Conservation (phyloP, 2,797 vertebrate genomes). For the Simalia tracyae region DNA sequence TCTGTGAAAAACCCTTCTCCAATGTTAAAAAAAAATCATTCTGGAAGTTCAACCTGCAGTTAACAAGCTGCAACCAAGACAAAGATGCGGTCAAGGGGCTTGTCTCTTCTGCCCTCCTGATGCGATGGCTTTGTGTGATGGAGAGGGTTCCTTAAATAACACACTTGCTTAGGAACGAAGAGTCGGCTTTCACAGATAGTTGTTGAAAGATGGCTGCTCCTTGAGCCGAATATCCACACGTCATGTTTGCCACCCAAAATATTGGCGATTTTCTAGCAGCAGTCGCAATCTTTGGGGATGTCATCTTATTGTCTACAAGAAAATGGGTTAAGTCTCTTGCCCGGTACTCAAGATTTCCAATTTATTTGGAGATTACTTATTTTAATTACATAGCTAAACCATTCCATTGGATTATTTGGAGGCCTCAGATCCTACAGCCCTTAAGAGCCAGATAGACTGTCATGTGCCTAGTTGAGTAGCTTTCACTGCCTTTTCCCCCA, state of each 20-base stretch:
- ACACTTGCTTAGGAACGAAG: neutral
- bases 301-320: too few relatives aligned
- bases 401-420: neutral
- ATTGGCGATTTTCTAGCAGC: too few relatives aligned
- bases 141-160: neutral
- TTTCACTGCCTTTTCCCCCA: too few relatives aligned
- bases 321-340: neutral
- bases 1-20: neutral
- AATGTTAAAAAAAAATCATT: neutral
- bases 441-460: too few relatives aligned
- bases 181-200: neutral
- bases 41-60: neutral
- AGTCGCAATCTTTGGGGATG: neutral
- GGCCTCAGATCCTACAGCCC: too few relatives aligned
- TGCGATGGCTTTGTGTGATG: neutral
- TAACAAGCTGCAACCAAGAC: neutral
- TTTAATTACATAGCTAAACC: neutral
- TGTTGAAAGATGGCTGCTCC: neutral
- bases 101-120: neutral
- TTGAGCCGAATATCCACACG: neutral
- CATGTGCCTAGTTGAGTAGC: too few relatives aligned
- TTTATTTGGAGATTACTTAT: too few relatives aligned
- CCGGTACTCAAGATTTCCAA: neutral
- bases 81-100: neutral
- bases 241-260: too few relatives aligned